phyloP scores from a whole-genome alignment of 2,888 invertebrate species.

The Serrognathus titanus region DNA sequence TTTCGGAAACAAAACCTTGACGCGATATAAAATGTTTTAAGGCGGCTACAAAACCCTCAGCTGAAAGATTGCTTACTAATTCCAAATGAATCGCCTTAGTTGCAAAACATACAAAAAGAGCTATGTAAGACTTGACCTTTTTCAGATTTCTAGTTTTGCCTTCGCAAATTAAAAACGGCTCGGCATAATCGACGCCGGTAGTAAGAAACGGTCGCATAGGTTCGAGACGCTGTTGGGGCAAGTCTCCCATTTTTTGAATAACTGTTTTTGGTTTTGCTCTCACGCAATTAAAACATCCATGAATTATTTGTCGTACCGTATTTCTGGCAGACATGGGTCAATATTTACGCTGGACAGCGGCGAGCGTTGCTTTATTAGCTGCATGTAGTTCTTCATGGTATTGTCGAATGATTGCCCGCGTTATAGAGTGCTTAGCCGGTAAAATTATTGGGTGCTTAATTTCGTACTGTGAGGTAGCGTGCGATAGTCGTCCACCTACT shows the following conservation, averaged over 20 bases:
- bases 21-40: conserved; percentile 34
- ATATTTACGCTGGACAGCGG: conserved; percentile 3
- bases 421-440: conserved; percentile 2
- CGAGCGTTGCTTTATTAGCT: neutral
- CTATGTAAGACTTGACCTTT: conserved; percentile 24
- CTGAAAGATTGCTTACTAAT: conserved; percentile 31
- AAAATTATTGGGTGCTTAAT: neutral
- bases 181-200: conserved; percentile 20
- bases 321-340: conserved; percentile 14
- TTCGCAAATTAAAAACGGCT: conserved; percentile 16
- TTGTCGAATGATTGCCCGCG: neutral
- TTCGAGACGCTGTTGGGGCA: conserved; percentile 5
- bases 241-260: conserved; percentile 9
- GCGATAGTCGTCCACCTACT: neutral
- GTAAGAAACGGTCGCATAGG: conserved; percentile 5
- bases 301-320: neutral
- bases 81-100: conserved; percentile 38
- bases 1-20: conserved; percentile 26
- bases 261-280: conserved; percentile 1
- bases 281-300: conserved; percentile 11
- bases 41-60: conserved; percentile 35
- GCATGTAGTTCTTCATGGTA: conserved; percentile 6
- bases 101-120: conserved; percentile 34
- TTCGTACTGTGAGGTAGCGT: too few species aligned
- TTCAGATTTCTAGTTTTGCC: conserved; percentile 8